Evolutionary conservation across 2,888 invertebrate species (phyloP).

Genomic region (Sinodicranocentrus sp.): DNA sequence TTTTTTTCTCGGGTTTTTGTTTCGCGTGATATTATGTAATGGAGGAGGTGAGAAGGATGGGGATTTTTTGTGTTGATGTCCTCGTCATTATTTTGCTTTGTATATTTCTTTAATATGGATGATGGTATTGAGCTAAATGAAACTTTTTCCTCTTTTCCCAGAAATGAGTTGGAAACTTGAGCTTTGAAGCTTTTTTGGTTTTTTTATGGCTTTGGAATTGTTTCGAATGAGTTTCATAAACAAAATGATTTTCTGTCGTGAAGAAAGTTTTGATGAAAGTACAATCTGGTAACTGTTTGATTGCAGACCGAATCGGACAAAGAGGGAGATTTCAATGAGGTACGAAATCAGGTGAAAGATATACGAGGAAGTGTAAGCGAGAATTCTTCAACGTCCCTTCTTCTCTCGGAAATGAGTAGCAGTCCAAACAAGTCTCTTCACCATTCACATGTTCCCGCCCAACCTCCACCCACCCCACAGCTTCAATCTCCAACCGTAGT

Average conservation of each 20-base stretch:
- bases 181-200: too few relatives aligned
- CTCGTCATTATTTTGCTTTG: too few relatives aligned
- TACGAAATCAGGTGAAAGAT: slow-evolving; percentile 74
- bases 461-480: not conserved
- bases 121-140: too few relatives aligned
- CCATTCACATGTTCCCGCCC: slow-evolving; percentile 7
- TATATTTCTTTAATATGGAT: too few relatives aligned
- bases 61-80: too few relatives aligned
- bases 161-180: too few relatives aligned
- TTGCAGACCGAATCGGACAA: slow-evolving; percentile 82
- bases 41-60: too few relatives aligned
- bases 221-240: not conserved
- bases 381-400: slow-evolving; percentile 76
- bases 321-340: slow-evolving; percentile 80
- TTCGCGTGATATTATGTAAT: too few relatives aligned
- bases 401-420: slow-evolving; percentile 74
- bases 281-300: not conserved
- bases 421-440: slow-evolving; percentile 63
- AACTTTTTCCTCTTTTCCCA: too few relatives aligned
- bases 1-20: too few relatives aligned
- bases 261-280: not conserved
- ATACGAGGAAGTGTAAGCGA: slow-evolving; percentile 76
- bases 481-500: slow-evolving; percentile 42
- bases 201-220: too few relatives aligned
- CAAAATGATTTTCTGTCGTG: not conserved